Percentiles rank a stretch among this genome's conserved stretches.
Evolutionary conservation across 2,113 vertebrate genomes (phyloP).

Genomic region (Delphinus delphis): DNA sequence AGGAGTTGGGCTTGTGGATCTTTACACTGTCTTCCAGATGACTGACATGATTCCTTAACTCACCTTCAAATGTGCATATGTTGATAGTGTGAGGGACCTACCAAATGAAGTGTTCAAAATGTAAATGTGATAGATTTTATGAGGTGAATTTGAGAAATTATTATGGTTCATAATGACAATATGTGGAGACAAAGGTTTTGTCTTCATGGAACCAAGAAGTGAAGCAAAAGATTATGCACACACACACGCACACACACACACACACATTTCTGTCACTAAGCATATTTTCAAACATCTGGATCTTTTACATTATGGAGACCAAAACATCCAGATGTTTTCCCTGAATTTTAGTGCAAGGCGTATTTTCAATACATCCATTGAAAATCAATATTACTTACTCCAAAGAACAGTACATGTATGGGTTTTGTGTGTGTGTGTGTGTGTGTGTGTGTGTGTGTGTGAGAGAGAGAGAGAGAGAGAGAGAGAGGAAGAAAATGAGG

Average conservation of each 20-base stretch:
- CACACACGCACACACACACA: background rate
- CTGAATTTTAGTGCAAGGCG: slow-evolving; percentile 5
- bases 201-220: background rate
- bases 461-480: no score
- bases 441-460: background rate
- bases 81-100: background rate
- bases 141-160: background rate
- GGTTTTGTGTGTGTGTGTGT: background rate
- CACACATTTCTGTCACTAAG: background rate
- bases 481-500: background rate
- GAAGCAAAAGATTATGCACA: background rate
- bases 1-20: background rate
- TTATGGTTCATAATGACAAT: background rate
- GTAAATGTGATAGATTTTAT: background rate
- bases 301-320: slow-evolving; percentile 1
- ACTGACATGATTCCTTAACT: background rate
- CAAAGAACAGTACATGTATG: background rate
- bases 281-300: slow-evolving; percentile 59
- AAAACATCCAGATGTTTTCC: slow-evolving; percentile 54
- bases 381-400: background rate
- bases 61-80: background rate
- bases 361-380: slow-evolving; percentile 43
- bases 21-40: background rate
- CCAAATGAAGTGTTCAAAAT: background rate
- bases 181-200: background rate